Evolutionary conservation across 2,888 invertebrate genomes (phyloP).

Genomic region (Azorinus chamasolen): DNA sequence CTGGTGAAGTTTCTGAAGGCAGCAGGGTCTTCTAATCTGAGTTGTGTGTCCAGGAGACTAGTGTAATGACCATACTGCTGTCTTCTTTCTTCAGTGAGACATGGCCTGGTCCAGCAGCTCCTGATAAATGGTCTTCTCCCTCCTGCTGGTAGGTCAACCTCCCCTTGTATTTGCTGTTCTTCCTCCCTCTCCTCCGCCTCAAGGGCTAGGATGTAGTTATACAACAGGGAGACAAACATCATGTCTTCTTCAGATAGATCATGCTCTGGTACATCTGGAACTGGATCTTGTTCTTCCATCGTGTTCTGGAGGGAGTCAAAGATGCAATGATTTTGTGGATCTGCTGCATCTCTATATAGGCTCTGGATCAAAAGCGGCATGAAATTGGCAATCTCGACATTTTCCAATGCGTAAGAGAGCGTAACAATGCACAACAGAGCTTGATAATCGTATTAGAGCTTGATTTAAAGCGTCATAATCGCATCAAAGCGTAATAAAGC

Average conservation of each 20-base stretch:
- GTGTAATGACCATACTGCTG: slow-evolving; percentile 16
- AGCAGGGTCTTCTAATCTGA: slow-evolving; percentile 28
- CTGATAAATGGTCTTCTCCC: slow-evolving; percentile 36
- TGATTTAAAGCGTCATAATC: no score
- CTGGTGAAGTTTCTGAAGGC: slow-evolving; percentile 9
- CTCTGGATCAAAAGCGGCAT: no score
- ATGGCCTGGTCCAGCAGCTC: slow-evolving; percentile 35
- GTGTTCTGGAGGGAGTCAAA: no score
- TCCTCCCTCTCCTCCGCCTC: slow-evolving; percentile 28
- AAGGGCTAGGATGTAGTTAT: slow-evolving; percentile 33
- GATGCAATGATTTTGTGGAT: no score
- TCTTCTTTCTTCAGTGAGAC: slow-evolving; percentile 27
- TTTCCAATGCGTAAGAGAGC: no score
- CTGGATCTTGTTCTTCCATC: no score
- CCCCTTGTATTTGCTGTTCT: slow-evolving; percentile 37
- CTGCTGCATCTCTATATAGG: no score
- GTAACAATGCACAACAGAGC: no score
- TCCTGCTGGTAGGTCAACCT: slow-evolving; percentile 35
- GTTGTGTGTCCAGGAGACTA: slow-evolving; percentile 21
- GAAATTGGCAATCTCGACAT: no score
- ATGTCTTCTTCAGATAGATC: slow-evolving; percentile 12
- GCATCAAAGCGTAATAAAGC: no score
- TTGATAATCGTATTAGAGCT: no score
- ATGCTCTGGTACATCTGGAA: no score
- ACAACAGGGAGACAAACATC: slow-evolving; percentile 21